Evolutionary conservation across 2,888 invertebrate genomes (phyloP), one percentile per base, ranked within the genome.

Genomic region (Sarcophaga variegata): DNA sequence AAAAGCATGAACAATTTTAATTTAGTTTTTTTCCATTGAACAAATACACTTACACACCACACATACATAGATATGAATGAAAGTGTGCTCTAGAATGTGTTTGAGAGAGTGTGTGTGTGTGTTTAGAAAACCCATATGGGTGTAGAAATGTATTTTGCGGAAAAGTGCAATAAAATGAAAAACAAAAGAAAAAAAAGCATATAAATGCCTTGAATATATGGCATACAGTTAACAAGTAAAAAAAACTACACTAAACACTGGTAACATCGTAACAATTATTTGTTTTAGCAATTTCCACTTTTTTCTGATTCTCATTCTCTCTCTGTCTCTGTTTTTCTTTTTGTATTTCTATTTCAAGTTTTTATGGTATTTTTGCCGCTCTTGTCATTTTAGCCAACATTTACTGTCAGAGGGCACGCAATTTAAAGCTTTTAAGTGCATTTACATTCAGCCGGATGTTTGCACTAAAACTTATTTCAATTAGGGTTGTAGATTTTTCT

Each of bases 371-470:
- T 76, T 67, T 67, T 76, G 54, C 49, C 37, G 49, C 62, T 27
- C 69, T 70, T 81, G 74, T 70, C 72, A 63, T 59, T 79, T 54
- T 54, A 4, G 4, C 12, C 17, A 83, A 71, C 83, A 77, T 81
- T 81, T 75, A 83, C 83, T 79, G 83, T 86, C 81, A 79, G 63
- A 81, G 87, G 81, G 70, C 87, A 87, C 87, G 87, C 87, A 87
- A 85, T 85, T 88, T 81, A 85, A 22, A 88, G 85, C 83, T 83
- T 85, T 88, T 85, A 85, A 85, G 82, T 87, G 87, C 85, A 88
- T 87, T 88, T 87, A 87, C 83, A 83, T 86, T 88, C 81, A 88
- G 83, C 86, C 88, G 86, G 86, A 88, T 84, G 87, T 85, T 87
- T 87, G 87, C 84, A 87, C 84, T 83, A 86, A 87, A 83, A 87